Evolutionary conservation across 2,888 invertebrate species (phyloP).

Genomic region (Leptopterna dolabrata): DNA sequence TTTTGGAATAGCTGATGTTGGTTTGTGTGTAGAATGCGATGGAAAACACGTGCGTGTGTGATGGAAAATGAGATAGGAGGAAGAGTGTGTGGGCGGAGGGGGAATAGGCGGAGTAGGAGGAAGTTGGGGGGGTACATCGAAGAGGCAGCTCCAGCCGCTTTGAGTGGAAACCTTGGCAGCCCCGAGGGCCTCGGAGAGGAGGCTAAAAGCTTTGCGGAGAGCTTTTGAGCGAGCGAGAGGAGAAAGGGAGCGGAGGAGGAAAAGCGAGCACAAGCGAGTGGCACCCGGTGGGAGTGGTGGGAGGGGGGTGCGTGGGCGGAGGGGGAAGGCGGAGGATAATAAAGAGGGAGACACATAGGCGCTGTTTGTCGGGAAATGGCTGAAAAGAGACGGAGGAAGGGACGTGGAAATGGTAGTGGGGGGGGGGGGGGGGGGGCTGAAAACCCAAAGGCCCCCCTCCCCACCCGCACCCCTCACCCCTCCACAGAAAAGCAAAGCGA

Average conservation of each 20-base stretch:
- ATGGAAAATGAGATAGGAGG: neutral
- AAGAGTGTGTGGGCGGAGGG: neutral
- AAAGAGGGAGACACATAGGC: conserved; percentile 49
- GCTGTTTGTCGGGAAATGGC: conserved; percentile 37
- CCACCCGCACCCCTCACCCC: neutral
- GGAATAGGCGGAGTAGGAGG: neutral
- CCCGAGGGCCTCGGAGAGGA: conserved; percentile 18
- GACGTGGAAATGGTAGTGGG: neutral
- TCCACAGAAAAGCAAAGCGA: conserved; percentile 39
- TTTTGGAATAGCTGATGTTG: neutral
- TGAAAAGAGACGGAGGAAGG: conserved; percentile 11
- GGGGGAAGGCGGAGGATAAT: conserved; percentile 6
- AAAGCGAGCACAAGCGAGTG: conserved; percentile 11
- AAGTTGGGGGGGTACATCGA: conserved; percentile 9
- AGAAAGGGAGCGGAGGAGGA: neutral
- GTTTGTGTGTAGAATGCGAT: neutral
- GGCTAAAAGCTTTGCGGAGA: conserved; percentile 50
- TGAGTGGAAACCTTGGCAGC: conserved; percentile 42
- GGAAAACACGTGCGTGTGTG: neutral
- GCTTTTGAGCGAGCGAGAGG: conserved; percentile 37
- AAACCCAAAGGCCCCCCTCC: neutral
- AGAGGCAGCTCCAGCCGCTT: conserved; percentile 34
- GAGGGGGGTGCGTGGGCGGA: neutral
- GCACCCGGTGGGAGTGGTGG: neutral
- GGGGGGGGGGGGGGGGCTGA: neutral